These are phyloP conservation scores for Serinus canaria DNA, from an alignment of 2,113 vertebrate species.

Conservation along the genomic window DNA sequence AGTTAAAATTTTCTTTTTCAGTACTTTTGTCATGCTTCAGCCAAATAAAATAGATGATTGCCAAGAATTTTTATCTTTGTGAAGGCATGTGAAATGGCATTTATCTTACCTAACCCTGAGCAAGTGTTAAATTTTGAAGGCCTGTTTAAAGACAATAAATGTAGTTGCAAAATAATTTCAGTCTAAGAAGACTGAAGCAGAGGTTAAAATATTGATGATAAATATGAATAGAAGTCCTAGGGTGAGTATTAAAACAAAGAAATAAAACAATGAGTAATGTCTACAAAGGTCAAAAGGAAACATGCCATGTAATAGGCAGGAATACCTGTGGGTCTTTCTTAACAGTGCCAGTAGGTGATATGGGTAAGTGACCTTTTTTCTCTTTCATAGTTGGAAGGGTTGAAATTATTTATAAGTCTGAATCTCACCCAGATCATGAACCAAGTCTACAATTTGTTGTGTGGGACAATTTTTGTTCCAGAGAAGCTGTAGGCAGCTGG, in stretches of 20 bases:
- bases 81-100: not conserved
- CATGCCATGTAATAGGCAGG: not conserved
- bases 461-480: not conserved
- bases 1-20: not conserved
- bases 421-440: not conserved
- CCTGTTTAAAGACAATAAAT: not conserved
- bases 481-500: not conserved
- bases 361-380: not conserved
- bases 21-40: not conserved
- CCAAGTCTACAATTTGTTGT: not conserved
- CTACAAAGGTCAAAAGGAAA: not conserved
- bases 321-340: not conserved
- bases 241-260: not conserved
- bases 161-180: not conserved
- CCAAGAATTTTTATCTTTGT: not conserved
- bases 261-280: not conserved
- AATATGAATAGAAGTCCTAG: not conserved
- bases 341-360: not conserved
- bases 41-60: not conserved
- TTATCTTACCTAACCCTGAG: slow-evolving; percentile 7
- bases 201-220: not conserved
- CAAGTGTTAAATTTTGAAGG: not conserved
- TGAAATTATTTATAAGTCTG: not conserved
- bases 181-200: not conserved
- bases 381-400: not conserved